Evolutionary conservation across 2,113 vertebrate genomes (phyloP).

Genomic region (Amphilophus citrinellus): DNA sequence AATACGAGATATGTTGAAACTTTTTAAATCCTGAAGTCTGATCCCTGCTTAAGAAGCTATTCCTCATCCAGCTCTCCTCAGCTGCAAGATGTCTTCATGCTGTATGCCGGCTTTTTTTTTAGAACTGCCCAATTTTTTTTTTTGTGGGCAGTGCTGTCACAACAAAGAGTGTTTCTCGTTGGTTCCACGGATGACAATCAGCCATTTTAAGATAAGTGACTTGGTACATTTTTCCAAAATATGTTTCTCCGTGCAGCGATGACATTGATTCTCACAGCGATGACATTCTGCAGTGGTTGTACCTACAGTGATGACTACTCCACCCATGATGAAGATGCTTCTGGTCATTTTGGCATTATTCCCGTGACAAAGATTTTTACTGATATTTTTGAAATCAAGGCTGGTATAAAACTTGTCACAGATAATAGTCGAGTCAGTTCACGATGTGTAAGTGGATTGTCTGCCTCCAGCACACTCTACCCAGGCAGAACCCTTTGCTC

Average conservation of each 20-base stretch:
- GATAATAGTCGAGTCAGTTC: background rate
- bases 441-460: background rate
- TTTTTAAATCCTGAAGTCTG: constrained; percentile 63
- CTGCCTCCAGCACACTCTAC: background rate
- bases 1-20: constrained; percentile 66
- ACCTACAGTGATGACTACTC: constrained; percentile 23
- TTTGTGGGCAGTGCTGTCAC: constrained; percentile 18
- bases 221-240: constrained; percentile 17
- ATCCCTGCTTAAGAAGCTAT: constrained; percentile 65
- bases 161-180: constrained; percentile 8
- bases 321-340: constrained; percentile 7
- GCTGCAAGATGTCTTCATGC: constrained; percentile 52
- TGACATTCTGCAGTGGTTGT: constrained; percentile 50
- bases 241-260: constrained; percentile 41
- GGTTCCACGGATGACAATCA: constrained; percentile 30
- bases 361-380: background rate
- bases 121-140: constrained; percentile 25
- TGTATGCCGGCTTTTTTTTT: constrained; percentile 31
- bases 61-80: constrained; percentile 44
- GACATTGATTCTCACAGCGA: constrained; percentile 46
- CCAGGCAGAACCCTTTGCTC: background rate
- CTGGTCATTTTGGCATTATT: background rate
- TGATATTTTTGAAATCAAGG: background rate
- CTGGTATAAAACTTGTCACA: background rate
- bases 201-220: constrained; percentile 30